Evolutionary conservation across 2,797 vertebrate genomes (phyloP).

Genomic region (Pantherophis vulpinus): DNA sequence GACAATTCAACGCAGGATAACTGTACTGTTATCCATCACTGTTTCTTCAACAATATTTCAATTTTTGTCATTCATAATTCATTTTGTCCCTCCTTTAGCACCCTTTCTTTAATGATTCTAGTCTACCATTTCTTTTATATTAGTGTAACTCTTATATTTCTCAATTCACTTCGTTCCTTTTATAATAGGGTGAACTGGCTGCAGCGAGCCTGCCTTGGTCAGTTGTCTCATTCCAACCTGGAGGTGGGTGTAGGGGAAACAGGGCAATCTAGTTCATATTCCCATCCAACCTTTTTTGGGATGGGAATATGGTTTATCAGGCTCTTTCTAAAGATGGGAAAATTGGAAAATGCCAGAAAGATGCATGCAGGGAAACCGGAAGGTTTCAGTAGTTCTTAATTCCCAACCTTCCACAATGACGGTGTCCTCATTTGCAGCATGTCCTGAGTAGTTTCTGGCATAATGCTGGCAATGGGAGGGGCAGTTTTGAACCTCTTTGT

Average conservation of each 20-base stretch:
- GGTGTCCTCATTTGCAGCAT: not conserved
- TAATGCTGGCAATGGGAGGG: not conserved
- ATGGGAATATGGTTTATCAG: not conserved
- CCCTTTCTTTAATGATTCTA: not conserved
- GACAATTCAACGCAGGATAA: not conserved
- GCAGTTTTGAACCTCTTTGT: not conserved
- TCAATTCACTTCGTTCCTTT: not conserved
- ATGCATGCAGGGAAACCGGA: not conserved
- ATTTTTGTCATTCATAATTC: not conserved
- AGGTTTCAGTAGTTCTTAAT: not conserved
- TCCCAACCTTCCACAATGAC: not conserved
- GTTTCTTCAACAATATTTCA: not conserved
- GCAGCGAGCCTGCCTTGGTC: not conserved
- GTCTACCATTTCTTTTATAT: not conserved
- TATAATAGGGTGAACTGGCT: not conserved
- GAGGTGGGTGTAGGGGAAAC: too few relatives aligned
- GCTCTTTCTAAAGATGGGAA: not conserved
- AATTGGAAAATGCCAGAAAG: not conserved
- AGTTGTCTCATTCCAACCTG: not conserved
- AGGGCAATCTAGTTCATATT: not conserved
- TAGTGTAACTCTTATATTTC: not conserved
- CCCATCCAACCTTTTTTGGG: not conserved
- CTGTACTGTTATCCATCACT: not conserved
- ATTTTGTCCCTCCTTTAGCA: not conserved
- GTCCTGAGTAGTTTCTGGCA: not conserved